Evolutionary conservation across 1,140 invertebrate genomes (phyloP), one percentile per base, ranked within the genome.

Genomic region (Brachionus asplanchnoidis): DNA sequence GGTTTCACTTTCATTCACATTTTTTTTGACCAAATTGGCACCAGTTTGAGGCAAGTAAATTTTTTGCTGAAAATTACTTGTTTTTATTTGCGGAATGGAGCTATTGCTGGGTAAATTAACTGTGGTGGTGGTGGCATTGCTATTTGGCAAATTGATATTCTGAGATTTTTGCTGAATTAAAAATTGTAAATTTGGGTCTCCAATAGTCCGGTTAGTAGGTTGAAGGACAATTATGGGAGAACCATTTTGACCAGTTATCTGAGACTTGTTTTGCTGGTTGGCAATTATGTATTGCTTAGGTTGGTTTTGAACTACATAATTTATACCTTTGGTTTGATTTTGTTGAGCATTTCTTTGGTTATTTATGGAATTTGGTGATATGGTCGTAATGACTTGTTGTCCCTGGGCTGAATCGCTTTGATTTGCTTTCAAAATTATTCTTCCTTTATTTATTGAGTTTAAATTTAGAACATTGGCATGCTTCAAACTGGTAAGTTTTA

Each of bases 101-200:
- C 11, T 50, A 26, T 50, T 17, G 26, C 12, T 50, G 23, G 42
- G 44, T 77, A 26, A 9, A 77, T 60, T 60, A 9, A 60, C 53
- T 23, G 53, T 20, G 20, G 17, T 60, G 9, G 53, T 23, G 17
- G 50, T 56, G 12, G 17, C 46, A 14, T 46, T 75, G 28, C 3
- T 77, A 14, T n/a, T 77, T 77, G 42, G 73, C 6, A 50, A 9
- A 20, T 42, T 75, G 12, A 44, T 42, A 44, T 40, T 42, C 12
- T 75, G 20, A 28, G 42, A 50, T 32, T 77, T 77, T 77, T 77
- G 73, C 53, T 77, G 73, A 12, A 77, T 23, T 1, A 77, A 11
- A 50, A 77, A 23, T 77, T 77, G 73, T 46, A 77, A 77, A 50
- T 77, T 77, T 77, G 53, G 73, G 20, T 77, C 73, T 26, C 46